A percentile compares a stretch with the other conserved stretches of the same genome.
Evolutionary conservation across 2,888 invertebrate species (phyloP).

Genomic region (Chrysolina americana): DNA sequence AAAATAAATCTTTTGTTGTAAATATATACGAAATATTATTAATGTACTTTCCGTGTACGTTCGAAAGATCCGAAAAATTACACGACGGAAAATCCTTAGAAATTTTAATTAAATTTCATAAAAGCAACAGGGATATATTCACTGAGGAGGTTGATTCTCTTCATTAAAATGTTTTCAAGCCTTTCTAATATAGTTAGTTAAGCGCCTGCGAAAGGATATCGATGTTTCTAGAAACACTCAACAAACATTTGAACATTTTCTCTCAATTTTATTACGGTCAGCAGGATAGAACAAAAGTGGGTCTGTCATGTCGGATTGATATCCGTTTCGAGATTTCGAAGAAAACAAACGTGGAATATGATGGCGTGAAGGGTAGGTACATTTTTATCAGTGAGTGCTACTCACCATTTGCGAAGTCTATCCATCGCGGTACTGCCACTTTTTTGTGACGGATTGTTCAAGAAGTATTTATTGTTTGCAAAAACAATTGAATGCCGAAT

Average conservation of each 20-base stretch:
- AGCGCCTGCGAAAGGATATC: neutral
- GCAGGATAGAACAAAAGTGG: neutral
- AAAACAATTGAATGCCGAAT: too few relatives aligned
- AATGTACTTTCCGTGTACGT: slow-evolving; percentile 25
- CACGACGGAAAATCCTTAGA: slow-evolving; percentile 17
- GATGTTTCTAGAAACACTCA: slow-evolving; percentile 4
- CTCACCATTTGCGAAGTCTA: neutral
- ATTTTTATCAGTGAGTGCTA: too few relatives aligned
- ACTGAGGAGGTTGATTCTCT: slow-evolving; percentile 11
- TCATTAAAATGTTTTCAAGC: slow-evolving; percentile 24
- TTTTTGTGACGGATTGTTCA: too few relatives aligned
- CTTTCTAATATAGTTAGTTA: neutral
- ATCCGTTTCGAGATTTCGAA: neutral
- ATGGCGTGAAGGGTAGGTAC: neutral
- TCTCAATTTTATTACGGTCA: neutral
- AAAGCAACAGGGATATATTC: neutral
- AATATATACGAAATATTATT: slow-evolving; percentile 17
- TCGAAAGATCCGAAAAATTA: neutral
- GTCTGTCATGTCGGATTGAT: neutral
- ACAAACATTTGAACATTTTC: neutral
- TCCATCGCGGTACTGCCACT: too few relatives aligned
- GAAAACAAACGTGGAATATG: neutral
- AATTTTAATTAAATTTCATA: slow-evolving; percentile 17
- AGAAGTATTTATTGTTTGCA: too few relatives aligned
- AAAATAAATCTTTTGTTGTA: slow-evolving; percentile 27